Conservation (phyloP, 2,888 invertebrate genomes). For the Phortica magna region DNA sequence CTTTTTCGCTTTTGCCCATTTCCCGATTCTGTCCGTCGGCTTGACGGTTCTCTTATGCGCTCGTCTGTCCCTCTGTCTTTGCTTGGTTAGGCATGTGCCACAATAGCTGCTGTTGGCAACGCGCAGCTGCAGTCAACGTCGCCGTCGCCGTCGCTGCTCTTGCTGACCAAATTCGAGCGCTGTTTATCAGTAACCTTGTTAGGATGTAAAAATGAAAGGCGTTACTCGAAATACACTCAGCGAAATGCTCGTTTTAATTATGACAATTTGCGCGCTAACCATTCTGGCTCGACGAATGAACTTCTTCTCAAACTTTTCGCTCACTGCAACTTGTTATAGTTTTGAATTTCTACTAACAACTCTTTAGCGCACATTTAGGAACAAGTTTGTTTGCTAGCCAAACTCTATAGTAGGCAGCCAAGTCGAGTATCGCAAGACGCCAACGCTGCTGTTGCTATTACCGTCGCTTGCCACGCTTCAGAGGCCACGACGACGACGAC, state of each 20-base stretch:
- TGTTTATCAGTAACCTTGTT: constrained; percentile 73
- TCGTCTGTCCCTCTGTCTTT: constrained; percentile 54
- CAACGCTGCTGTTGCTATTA: constrained; percentile 37
- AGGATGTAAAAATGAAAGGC: constrained; percentile 71
- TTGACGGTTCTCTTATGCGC: constrained; percentile 2
- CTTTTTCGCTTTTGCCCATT: constrained; percentile 26
- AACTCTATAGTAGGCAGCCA: neutral
- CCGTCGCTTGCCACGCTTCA: constrained; percentile 35
- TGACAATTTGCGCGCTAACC: too few species aligned
- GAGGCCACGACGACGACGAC: neutral
- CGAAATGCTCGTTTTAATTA: neutral
- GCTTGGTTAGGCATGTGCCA: constrained; percentile 70
- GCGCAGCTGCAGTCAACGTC: neutral
- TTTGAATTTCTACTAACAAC: constrained; percentile 25
- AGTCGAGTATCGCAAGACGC: constrained; percentile 8
- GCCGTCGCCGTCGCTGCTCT: neutral
- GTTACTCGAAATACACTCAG: constrained; percentile 46
- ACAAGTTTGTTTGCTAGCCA: constrained; percentile 9
- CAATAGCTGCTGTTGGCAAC: constrained; percentile 46
- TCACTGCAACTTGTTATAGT: constrained; percentile 18
- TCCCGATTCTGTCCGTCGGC: constrained; percentile 19
- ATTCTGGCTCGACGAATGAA: too few species aligned
- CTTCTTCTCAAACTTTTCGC: neutral
- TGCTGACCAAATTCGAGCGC: constrained; percentile 32
- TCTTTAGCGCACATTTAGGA: constrained; percentile 3